A percentile compares a stretch with the other conserved stretches of the same genome.
Evolutionary conservation across 53 echinoderm and acorn worm genomes (phyloP).

Genomic region (Mesocentrotus franciscanus): DNA sequence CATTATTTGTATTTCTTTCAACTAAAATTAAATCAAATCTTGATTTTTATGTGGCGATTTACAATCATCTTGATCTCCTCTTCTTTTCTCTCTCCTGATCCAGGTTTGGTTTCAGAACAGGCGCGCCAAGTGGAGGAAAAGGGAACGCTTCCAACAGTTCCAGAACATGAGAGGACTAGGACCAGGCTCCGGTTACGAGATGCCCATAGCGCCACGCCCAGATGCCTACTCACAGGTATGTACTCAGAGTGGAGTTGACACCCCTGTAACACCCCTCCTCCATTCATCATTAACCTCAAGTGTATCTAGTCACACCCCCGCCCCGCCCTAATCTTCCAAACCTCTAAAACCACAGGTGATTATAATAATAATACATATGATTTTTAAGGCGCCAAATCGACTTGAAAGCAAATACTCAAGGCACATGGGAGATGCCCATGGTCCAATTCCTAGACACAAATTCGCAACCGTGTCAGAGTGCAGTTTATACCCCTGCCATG

Average conservation of each 20-base stretch:
- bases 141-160: conserved; percentile 94
- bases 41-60: not conserved
- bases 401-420: no score
- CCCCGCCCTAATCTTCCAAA: not conserved
- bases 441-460: no score
- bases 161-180: conserved; percentile 94
- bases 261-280: not conserved
- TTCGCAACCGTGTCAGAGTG: no score
- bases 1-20: no score
- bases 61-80: conserved; percentile 48
- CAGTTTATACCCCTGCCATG: no score
- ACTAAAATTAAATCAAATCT: not conserved
- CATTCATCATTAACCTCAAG: not conserved
- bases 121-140: conserved; percentile 95
- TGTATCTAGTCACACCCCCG: not conserved
- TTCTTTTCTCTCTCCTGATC: conserved; percentile 24
- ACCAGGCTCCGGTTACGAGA: conserved; percentile 92
- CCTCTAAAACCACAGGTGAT: not conserved
- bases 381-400: no score
- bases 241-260: not conserved
- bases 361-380: no score
- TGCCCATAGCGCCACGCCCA: conserved; percentile 96
- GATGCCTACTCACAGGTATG: conserved; percentile 97
- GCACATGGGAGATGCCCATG: no score
- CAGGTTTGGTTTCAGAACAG: conserved; percentile 99